A percentile compares a stretch with the other conserved stretches of the same genome.
Conservation (phyloP, 2,113 vertebrate species). For the Anser brachyrhynchus region DNA sequence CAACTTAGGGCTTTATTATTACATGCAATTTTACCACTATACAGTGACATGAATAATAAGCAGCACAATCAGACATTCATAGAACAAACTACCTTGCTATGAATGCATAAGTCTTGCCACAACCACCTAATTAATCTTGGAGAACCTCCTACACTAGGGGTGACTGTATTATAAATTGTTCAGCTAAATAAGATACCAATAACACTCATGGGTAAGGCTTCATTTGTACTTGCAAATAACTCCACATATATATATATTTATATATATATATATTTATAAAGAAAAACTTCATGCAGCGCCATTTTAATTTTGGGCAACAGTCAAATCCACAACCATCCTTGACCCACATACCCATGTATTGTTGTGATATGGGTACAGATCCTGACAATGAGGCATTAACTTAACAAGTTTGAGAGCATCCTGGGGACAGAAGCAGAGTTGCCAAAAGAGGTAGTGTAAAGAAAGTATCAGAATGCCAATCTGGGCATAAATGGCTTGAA, state of each 20-base stretch:
- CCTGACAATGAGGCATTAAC: not conserved
- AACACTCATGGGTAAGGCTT: not conserved
- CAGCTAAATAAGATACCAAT: not conserved
- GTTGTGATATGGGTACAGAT: not conserved
- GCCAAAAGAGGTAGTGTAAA: not conserved
- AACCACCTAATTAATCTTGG: not conserved
- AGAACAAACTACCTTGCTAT: not conserved
- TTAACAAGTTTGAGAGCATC: not conserved
- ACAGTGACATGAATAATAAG: not conserved
- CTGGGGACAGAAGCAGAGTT: not conserved
- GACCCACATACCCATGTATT: not conserved
- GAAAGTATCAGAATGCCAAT: not conserved
- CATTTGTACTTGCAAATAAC: not conserved
- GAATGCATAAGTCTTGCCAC: not conserved
- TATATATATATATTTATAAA: not conserved
- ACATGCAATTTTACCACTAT: not conserved
- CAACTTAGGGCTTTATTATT: not conserved
- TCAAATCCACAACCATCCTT: not conserved
- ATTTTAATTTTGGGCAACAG: not conserved
- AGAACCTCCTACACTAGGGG: not conserved
- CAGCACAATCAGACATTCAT: not conserved
- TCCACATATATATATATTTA: not conserved
- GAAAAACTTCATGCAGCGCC: not conserved
- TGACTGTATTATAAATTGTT: not conserved
- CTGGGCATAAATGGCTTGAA: not conserved